Conservation (phyloP, 2,888 invertebrate genomes). For the Papilio demoleus region DNA sequence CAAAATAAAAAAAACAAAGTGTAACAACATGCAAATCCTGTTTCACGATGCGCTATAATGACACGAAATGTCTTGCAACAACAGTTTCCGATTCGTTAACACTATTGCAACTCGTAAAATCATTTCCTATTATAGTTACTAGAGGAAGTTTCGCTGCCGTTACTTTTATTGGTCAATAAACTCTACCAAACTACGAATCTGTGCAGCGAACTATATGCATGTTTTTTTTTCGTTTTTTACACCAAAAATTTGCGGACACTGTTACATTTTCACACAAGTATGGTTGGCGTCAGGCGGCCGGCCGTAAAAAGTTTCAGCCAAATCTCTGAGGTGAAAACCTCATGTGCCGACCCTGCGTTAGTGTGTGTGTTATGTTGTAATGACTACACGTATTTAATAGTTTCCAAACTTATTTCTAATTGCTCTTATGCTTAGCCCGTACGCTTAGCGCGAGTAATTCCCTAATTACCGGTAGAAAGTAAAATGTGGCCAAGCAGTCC, state of each 20-base stretch:
- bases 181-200: constrained; percentile 27
- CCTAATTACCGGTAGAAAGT: too few species aligned
- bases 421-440: too few species aligned
- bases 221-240: background rate
- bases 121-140: constrained; percentile 20
- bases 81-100: constrained; percentile 9
- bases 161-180: constrained; percentile 35
- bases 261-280: too few species aligned
- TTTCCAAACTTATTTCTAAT: too few species aligned
- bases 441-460: too few species aligned
- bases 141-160: constrained; percentile 14
- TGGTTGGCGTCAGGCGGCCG: too few species aligned
- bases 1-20: background rate
- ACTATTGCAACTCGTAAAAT: constrained; percentile 1
- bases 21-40: background rate
- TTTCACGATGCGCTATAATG: background rate
- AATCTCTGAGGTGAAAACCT: too few species aligned
- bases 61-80: constrained; percentile 3
- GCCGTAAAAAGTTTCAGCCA: too few species aligned
- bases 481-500: too few species aligned
- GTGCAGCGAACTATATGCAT: constrained; percentile 7
- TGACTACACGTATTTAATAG: too few species aligned
- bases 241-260: background rate
- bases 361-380: too few species aligned
- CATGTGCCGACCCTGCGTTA: too few species aligned